Evolutionary conservation across 2,113 vertebrate genomes (phyloP).

Genomic region (Sylvilagus bachmani): DNA sequence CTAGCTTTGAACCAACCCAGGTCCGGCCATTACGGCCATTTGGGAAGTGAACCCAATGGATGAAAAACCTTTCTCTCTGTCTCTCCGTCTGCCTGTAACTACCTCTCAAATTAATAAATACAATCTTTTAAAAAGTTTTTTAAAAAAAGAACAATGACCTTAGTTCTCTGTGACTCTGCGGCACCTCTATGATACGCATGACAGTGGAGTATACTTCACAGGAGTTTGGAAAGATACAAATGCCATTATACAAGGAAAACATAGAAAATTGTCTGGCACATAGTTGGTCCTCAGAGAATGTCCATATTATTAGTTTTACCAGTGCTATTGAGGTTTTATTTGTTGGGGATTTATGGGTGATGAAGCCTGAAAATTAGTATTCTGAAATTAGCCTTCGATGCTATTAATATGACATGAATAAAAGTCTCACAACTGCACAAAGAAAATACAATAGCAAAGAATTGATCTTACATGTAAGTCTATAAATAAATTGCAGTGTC

Average conservation of each 20-base stretch:
- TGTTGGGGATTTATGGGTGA: slow-evolving; percentile 42
- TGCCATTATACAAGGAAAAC: background rate
- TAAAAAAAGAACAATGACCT: background rate
- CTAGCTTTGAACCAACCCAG: no score
- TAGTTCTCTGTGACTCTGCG: background rate
- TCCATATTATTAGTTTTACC: slow-evolving; percentile 47
- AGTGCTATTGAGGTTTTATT: slow-evolving; percentile 56
- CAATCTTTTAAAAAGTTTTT: no score
- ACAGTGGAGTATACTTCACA: background rate
- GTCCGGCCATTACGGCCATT: no score
- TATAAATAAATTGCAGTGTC: slow-evolving; percentile 64
- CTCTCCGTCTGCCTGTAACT: no score
- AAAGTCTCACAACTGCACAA: slow-evolving; percentile 11
- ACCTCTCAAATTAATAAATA: no score
- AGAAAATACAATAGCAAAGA: slow-evolving; percentile 60
- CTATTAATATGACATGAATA: slow-evolving; percentile 39
- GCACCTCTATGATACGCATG: background rate
- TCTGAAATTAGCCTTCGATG: slow-evolving; percentile 44
- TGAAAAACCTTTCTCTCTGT: no score
- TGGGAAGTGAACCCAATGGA: no score
- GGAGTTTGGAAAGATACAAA: background rate
- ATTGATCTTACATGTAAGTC: slow-evolving; percentile 68
- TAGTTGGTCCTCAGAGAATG: background rate
- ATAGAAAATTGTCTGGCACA: background rate
- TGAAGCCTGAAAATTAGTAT: slow-evolving; percentile 34